Base-by-base conservation (phyloP, 1,140 invertebrate genomes). In the Macrotrachela quadricornifera region DNA sequence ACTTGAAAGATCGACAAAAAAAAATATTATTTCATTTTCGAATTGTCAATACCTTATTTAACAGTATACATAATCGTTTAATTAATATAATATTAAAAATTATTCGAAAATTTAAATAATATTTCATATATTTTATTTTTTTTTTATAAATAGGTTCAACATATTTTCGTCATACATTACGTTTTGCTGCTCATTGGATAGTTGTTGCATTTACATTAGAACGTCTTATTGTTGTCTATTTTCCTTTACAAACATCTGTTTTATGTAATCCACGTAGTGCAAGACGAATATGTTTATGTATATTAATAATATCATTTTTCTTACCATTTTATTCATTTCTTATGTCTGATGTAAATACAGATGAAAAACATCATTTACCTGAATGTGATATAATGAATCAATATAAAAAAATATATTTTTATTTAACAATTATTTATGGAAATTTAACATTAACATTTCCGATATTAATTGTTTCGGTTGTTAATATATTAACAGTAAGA, bases 151-250 rank as follows among this genome's bases (percentile, higher is more conserved):
- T n/a, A n/a, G 21, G 21, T 8, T 30, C 21, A 30, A 30, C 21
- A 4, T 37, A 46, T 9, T 21, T 53, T 10, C 42, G 51, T 18
- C 36, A 46, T 16, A 21, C 36, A n/a, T 53, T 17, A 17, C 44
- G 51, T 30, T 39, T 38, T 15, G 21, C 42, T 13, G 37, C 44
- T 1, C 51, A 44, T 16, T 53, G 51, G 51, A 14, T 53, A 17
- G 46, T 53, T 37, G 51, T 53, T 4, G 45, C 51, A 6, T 53
- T 53, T 16, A 53, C 51, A 30, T 16, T 53, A 15, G 51, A 53
- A 46, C 13, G 51, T 17, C 46, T 53, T 36, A 18, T 53, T n/a
- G 51, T 53, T 42, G 51, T 53, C 10, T 41, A 43, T 48, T 53
- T 41, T 43, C 51, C 51, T 4, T 37, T 46, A 14, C 45, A 53